Evolutionary conservation across 2,888 invertebrate species (phyloP).

Genomic region (Drosophila recens): DNA sequence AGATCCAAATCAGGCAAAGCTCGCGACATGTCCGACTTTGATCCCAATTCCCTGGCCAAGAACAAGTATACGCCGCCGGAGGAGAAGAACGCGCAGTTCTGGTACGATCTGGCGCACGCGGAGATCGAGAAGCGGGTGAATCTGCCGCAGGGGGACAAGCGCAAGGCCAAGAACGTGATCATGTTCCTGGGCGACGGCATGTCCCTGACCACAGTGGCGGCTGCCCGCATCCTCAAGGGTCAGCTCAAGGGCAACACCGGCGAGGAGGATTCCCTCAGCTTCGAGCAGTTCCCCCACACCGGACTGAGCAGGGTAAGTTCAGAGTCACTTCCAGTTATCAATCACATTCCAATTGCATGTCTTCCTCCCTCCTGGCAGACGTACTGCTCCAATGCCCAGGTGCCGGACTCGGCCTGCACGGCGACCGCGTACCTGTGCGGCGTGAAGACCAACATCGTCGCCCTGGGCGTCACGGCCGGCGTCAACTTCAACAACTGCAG

Average conservation of each 20-base stretch:
- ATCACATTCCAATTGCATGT: not conserved
- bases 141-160: constrained; percentile 55
- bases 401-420: constrained; percentile 67
- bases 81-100: constrained; percentile 69
- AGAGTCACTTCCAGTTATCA: not conserved
- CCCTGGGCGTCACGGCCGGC: constrained; percentile 90
- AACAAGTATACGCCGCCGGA: constrained; percentile 57
- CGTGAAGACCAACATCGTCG: constrained; percentile 83
- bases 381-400: constrained; percentile 67
- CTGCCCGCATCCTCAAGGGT: constrained; percentile 88
- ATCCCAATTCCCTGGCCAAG: constrained; percentile 64
- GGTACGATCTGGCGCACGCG: constrained; percentile 65
- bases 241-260: constrained; percentile 87
- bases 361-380: constrained; percentile 33
- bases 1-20: not conserved
- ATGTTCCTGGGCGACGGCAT: constrained; percentile 88
- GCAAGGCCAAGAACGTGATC: constrained; percentile 78
- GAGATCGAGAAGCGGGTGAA: constrained; percentile 60
- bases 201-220: constrained; percentile 89
- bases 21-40: constrained; percentile 12
- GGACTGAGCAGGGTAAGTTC: constrained; percentile 88
- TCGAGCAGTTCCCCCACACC: constrained; percentile 88
- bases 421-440: constrained; percentile 67
- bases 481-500: constrained; percentile 89
- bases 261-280: constrained; percentile 87